These are phyloP conservation scores for Prostheceraeus crozeri DNA, from an alignment of 2,888 invertebrate species.

Conservation along the genomic window DNA sequence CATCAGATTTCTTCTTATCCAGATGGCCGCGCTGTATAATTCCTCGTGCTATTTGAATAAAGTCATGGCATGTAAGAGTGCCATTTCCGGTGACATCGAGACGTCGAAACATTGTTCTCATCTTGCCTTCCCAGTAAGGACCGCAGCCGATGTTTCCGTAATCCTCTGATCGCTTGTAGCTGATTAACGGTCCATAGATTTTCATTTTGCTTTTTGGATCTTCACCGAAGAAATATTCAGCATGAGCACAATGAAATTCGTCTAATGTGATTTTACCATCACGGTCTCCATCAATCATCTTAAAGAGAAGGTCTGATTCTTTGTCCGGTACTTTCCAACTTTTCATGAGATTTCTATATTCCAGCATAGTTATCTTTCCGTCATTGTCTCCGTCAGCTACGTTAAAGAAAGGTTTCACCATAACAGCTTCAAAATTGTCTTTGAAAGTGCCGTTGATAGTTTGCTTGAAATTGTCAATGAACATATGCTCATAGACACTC, in stretches of 20 bases:
- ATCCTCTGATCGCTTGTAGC: constrained; percentile 38
- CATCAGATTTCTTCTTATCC: constrained; percentile 32
- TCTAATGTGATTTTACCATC: constrained; percentile 30
- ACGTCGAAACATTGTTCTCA: constrained; percentile 38
- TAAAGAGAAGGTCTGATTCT: constrained; percentile 35
- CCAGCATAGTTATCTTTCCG: constrained; percentile 34
- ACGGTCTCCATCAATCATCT: constrained; percentile 22
- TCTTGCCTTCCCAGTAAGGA: constrained; percentile 38
- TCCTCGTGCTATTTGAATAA: constrained; percentile 37
- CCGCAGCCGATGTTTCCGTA: constrained; percentile 34
- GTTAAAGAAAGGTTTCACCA: constrained; percentile 34
- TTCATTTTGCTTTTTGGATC: constrained; percentile 25
- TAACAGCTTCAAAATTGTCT: constrained; percentile 31
- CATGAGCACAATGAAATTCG: constrained; percentile 17
- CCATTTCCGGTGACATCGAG: constrained; percentile 31
- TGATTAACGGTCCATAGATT: constrained; percentile 35
- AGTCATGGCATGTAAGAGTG: constrained; percentile 38
- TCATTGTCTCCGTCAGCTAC: constrained; percentile 36
- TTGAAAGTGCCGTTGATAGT: constrained; percentile 26
- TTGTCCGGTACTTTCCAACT: constrained; percentile 31
- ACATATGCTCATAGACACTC: constrained; percentile 13
- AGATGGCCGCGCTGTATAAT: constrained; percentile 35
- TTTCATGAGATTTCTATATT: constrained; percentile 31
- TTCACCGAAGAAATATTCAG: constrained; percentile 37
- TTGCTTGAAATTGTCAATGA: constrained; percentile 34